Base-by-base conservation (phyloP, 2,888 invertebrate species). In the Rutpela maculata region DNA sequence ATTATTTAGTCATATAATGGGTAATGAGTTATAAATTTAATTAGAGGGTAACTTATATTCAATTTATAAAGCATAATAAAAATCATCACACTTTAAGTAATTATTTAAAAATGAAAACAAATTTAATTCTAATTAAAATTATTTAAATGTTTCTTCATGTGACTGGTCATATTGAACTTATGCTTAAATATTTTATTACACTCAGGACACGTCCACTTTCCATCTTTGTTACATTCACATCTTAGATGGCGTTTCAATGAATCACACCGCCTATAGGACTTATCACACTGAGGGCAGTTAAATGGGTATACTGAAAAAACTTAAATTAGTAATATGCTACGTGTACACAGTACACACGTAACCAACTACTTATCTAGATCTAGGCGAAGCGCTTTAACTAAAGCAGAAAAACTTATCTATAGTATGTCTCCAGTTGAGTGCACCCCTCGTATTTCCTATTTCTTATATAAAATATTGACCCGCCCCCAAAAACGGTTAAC, bases 141-240 rank as follows among this genome's bases (percentile, higher is more conserved):
- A 3, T 26, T 22, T 15, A n/a, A 31, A 4, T 35, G 35, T 43
- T 43, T 77, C 65, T 74, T 69, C 10, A 80, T 50, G 63, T 90
- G 90, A 77, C 88, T 89, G 31, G 84, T 86, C 80, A 91, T 83
- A 76, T 90, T 89, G 80, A 89, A 89, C 79, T 89, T 86, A 76
- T 91, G 90, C 75, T 90, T 91, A 80, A 90, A 91, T 78, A 88
- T 88, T 62, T 86, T 88, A 9, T 87, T 84, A 81, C 91, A 91
- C 4, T 85, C 78, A 56, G 85, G 83, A 81, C 91, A 91, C 0
- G 86, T 77, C 76, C 88, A 90, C 79, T 84, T 87, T 75, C 89
- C 90, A 57, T 87, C 88, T 75, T 89, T 89, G 75, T 89, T 89
- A 76, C 91, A 91, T 62, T 91, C 91, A n/a, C 90, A 89, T 59